Base-by-base conservation (phyloP, 2,113 vertebrate genomes). In the Eurypyga helias region DNA sequence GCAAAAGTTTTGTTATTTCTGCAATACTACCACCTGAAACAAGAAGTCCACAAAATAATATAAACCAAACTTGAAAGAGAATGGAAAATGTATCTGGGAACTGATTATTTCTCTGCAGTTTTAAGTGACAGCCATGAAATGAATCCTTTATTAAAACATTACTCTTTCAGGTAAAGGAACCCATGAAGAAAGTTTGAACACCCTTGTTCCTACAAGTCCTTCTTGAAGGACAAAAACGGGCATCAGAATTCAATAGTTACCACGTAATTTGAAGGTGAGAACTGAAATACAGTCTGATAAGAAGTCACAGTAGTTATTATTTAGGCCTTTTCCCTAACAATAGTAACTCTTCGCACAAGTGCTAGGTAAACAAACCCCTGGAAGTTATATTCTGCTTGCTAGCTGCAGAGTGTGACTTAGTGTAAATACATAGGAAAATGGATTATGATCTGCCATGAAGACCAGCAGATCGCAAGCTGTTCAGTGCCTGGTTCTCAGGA, bases 1-100 rank as follows among this genome's bases (percentile, higher is more conserved):
- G 78, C 49, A 87, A 87, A 87, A 92, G 60, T 87, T 96, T 81
- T 93, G 84, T 24, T 95, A 66, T 62, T 96, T 82, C 88, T 96
- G 94, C 85, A 95, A 49, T 84, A 81, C 46, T 91, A 94, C 26
- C 90, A 93, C 65, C 69, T 91, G 88, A 90, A 96, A 92, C 69
- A 93, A 81, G 67, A 93, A 91, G 60, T 62, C 78, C 88, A 91
- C 82, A 91, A 95, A 81, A 90, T 33, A 95, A 82, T 18, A 57
- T 57, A 90, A 84, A 95, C 7, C 72, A 90, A 26, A 70, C 36
- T 87, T 78, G 46, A 78, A 78, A 77, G 20, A 81, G 7, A 77
- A 84, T 17, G 23, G 58, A 70, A 84, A 89, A 73, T 2, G 6
- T 17, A 89, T 34, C 26, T 65, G 41, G 43, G 38, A 84, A 81